Evolutionary conservation across 2,113 vertebrate genomes (phyloP), one percentile per base, ranked within the genome.

Genomic region (Illadopsis cleaveri): DNA sequence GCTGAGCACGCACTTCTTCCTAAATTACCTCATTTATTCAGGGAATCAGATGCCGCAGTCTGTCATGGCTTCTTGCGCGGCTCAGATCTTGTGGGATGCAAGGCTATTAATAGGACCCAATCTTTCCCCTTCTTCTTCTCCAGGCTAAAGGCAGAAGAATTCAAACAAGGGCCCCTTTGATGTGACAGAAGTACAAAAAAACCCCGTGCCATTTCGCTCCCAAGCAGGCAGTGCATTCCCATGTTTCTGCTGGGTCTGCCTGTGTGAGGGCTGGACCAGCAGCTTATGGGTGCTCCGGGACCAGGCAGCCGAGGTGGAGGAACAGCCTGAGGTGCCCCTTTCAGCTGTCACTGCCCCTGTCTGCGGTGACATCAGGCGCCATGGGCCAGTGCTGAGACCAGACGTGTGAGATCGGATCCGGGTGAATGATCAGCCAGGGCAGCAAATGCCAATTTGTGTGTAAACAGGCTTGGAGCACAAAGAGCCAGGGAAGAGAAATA

Each of bases 51-150:
- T 96, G 96, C 94, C 7, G 90, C 96, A 94, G 90, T 83, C 90
- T 92, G 87, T 77, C 85, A 70, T 89, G 94, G 96, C 85, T 97
- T 47, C 92, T 91, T 31, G 70, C 3, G 30, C 58, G 58, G 94
- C 93, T 97, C 23, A 23, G 88, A 94, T 96, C 93, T 93, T 88
- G 93, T 95, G 93, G 96, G 95, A 93, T 96, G 94, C 2, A 6
- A 54, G 90, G 75, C 95, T 97, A 95, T 96, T 97, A 96, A 96
- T 95, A 96, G 96, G 92, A 95, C 88, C 94, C 82, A 91, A 90
- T 96, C 93, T 81, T 90, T 81, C 92, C 64, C 88, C 86, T 94
- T 91, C 92, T 95, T 42, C 66, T 96, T 86, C 90, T 95, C 82
- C 51, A 37, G 94, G 88, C 93, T 93, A 94, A 80, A 96, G 90